Base-by-base conservation (phyloP, 2,888 invertebrate genomes). In the Papilio elwesi region DNA sequence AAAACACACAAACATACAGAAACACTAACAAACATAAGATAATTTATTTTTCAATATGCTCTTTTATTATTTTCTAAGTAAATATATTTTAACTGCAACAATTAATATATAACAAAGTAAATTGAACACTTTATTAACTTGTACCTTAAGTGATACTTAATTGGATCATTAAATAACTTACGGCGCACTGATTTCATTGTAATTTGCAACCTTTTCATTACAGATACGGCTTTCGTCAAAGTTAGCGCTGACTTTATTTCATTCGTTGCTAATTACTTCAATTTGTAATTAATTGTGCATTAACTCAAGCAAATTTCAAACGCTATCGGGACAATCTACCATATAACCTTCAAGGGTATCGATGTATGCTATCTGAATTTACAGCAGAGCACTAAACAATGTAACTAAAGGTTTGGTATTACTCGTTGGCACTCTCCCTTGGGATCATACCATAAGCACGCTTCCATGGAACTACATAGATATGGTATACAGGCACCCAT, bases 161-260 rank as follows among this genome's bases (percentile, higher is more conserved):
- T 43, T 59, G 43, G 7, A 15, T 59, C 43, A 59, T 43, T 59
- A 43, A 59, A 59, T 38, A 62, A 43, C 43, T 15, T n/a, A 62
- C 5, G 43, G 15, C 59, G 59, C 10, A 43, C 43, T 62, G 15
- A 43, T 43, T 62, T 6, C 10, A 9, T 59, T 59, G 36, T 62
- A 62, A 62, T 59, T n/a, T n/a, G n/a, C 43, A 62, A n/a, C 13
- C 38, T 62, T 62, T 15, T 62, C 9, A 62, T 62, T 43, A 62
- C 38, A 62, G 36, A 38, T 57, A 38, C 10, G 43, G 15, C 59
- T 62, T 43, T 62, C 43, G 59, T 62, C n/a, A 62, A 43, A 62
- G 59, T 10, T 49, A 13, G 49, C 59, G 5, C 5, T 5, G 15
- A 43, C 38, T n/a, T 43, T 57, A 13, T 43, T 43, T 43, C 43